Base-by-base conservation (phyloP, 2,113 vertebrate genomes). In the Tenrec ecaudatus region DNA sequence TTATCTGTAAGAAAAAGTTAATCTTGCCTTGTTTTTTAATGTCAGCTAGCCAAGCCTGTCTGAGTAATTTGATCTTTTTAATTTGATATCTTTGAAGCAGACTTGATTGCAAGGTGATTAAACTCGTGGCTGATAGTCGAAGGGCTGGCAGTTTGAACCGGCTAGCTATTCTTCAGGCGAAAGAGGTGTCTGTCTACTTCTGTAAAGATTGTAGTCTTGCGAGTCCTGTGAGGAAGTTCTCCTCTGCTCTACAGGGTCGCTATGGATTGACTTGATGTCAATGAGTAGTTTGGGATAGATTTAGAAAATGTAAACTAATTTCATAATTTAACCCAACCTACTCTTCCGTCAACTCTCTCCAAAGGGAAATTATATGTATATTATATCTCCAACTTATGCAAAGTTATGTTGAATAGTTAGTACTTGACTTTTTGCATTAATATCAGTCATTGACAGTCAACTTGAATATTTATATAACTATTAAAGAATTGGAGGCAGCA, bases 361-460 rank as follows among this genome's bases (percentile, higher is more conserved):
- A 82, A 82, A 33, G 27, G 85, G 69, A 84, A 76, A 73, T 40
- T 20, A 53, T 53, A 53, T 10, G 11, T 14, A 12, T 10, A 53
- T 53, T 53, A 36, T 78, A 25, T n/a, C 62, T 36, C 20, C 91
- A 82, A 17, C 8, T 89, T 47, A 77, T 79, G 76, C 71, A 62
- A 47, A 62, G 33, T 84, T 53, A 53, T 53, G 47, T 53, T 89
- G 33, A 81, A 1, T 79, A 36, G 77, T 79, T 36, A 64, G 31
- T 76, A 75, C 43, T 36, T 87, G n/a, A 68, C 20, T 36, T 33
- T 66, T 53, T 77, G 23, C 27, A 22, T 79, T 83, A 36, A 33
- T 60, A 20, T 88, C 69, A 62, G 8, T 87, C 83, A 88, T 77
- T 90, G 25, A 90, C 43, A 76, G 62, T 82, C 80, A 92, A 20